Evolutionary conservation across 2,113 vertebrate genomes (phyloP), one percentile per base, ranked within the genome.

Genomic region (Sarotherodon lohbergeri): DNA sequence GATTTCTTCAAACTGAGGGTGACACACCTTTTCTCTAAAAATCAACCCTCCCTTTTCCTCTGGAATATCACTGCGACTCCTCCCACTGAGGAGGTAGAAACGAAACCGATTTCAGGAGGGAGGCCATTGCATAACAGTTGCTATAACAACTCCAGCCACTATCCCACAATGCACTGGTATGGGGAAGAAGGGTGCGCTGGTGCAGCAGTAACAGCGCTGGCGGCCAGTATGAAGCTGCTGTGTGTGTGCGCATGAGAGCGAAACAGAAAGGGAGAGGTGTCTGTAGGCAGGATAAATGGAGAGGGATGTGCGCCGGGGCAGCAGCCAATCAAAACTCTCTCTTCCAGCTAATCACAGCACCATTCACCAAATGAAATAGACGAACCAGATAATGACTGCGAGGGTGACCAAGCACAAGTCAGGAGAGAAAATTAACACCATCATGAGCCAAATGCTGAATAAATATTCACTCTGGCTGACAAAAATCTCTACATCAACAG

Each of bases 121-220:
- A 78, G 29, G 76, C 2, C 5, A 82, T 96, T 94, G 85, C 88
- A 87, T 92, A 94, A 92, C 11, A 4, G 88, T 91, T 86, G 10
- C 90, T 78, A 89, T 87, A 91, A 79, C 88, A 81, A 88, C 89
- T 8, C 9, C 32, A 56, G 80, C 85, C 85, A 85, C 76, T 88
- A 83, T 92, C 91, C 94, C 88, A 95, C 84, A 93, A 90, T 85
- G 86, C 93, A 92, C 73, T 80, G 63, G 84, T 82, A 84, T 71
- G 24, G 68, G 79, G 55, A 86, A 78, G 82, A 91, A 84, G 39
- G 86, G 86, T 89, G 88, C 24, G 46, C 24, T 85, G 88, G 83
- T 82, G 92, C 91, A 85, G 92, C 82, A 95, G 46, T 90, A 93
- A 94, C 73, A 84, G 88, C 46, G 85, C 86, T 78, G 85, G 81